phyloP scores from a whole-genome alignment of 2,888 invertebrate genomes.

The Ormyrus labotus region DNA sequence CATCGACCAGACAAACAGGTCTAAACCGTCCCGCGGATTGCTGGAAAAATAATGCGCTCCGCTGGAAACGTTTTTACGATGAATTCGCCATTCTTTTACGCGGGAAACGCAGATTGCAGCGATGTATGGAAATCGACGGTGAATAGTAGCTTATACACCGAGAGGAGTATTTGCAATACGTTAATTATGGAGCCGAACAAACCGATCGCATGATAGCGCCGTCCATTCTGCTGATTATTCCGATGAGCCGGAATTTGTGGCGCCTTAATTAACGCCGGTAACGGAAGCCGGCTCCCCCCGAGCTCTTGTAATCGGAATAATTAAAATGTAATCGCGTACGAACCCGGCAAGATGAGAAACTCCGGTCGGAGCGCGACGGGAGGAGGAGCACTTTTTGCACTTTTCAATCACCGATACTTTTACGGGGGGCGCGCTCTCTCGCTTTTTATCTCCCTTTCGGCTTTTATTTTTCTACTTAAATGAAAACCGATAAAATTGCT shows the following conservation, averaged over 20 bases:
- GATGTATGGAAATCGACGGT: too few species aligned
- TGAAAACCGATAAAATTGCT: too few species aligned
- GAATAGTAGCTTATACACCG: too few species aligned
- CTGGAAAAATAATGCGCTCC: too few species aligned
- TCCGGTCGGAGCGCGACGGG: neutral
- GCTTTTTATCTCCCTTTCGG: too few species aligned
- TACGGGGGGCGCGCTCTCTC: too few species aligned
- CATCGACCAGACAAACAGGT: too few species aligned
- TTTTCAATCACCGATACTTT: too few species aligned
- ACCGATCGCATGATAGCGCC: slow-evolving; percentile 20
- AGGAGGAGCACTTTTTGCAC: too few species aligned
- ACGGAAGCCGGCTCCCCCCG: slow-evolving; percentile 4
- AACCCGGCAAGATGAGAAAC: slow-evolving; percentile 7
- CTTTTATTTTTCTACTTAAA: too few species aligned
- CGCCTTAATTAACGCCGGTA: slow-evolving; percentile 50
- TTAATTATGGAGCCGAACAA: slow-evolving; percentile 36
- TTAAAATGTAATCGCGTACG: slow-evolving; percentile 51
- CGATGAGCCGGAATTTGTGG: slow-evolving; percentile 38
- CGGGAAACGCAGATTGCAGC: neutral
- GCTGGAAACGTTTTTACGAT: too few species aligned
- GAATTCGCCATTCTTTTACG: neutral
- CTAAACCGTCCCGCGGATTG: too few species aligned
- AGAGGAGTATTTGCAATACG: slow-evolving; percentile 1
- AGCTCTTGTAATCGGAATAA: slow-evolving; percentile 45
- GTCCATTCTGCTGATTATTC: slow-evolving; percentile 44